Evolutionary conservation across 2,113 vertebrate genomes (phyloP), one percentile per base, ranked within the genome.

Genomic region (Candoia aspera): DNA sequence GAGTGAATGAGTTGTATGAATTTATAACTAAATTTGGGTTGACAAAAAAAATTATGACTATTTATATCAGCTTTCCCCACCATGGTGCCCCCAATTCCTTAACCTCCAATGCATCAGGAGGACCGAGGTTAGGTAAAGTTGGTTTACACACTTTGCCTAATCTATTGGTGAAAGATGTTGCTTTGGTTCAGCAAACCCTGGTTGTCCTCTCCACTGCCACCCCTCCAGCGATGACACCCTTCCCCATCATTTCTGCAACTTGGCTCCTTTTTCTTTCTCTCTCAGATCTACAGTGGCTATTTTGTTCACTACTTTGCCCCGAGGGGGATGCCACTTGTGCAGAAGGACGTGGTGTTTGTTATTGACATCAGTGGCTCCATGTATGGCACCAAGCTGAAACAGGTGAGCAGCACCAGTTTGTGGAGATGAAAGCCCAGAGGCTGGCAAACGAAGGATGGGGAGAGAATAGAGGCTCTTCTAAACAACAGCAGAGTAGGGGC

Each of bases 291-390:
- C 54, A 96, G 98, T 19, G 97, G 98, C 46, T 97, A 98, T 95
- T 98, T 98, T 92, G 97, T 98, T 92, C 98, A 98, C 94, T 98
- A 97, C 92, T 98, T 98, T 94, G 97, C 97, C 83, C 98, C 98
- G 8, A 95, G 98, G 93, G 97, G 97, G 2, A 97, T 98, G 92
- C 98, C 97, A 2, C 96, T 98, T 54, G 96, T 98, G 83, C 96
- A 98, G 84, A 98, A 98, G 94, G 97, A 98, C 11, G 96, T 98
- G 37, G 97, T 98, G 90, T 98, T 99, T 93, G 97, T 98, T 89
- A 98, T 98, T 37, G 98, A 98, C 1, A 85, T 98, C 96, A 98
- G 98, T 0, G 97, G 98, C 91, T 99, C 98, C 64, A 98, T 98
- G 98, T 98, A 98, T 24, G 98, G 98, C 87, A 98, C 97, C 15